Base-by-base conservation (phyloP, 2,888 invertebrate genomes). In the Drosophila planitibia region DNA sequence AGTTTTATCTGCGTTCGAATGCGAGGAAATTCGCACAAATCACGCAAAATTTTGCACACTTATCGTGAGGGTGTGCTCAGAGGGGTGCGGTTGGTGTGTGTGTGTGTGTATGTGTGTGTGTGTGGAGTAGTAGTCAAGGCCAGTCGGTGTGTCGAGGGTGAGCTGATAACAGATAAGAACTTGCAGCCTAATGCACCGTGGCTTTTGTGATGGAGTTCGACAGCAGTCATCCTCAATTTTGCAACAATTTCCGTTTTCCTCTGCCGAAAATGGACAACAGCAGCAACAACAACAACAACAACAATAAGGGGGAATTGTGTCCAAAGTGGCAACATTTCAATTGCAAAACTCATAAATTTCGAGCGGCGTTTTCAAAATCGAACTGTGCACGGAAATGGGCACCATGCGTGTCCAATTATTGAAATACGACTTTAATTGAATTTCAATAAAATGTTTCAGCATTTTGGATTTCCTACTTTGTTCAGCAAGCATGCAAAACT, bases 371-470 rank as follows among this genome's bases (percentile, higher is more conserved):
- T 85, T 75, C 76, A 72, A 85, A 88, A 82, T 80, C 75, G 78
- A 68, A 57, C 58, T 69, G 75, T 70, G 78, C 83, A 87, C 91
- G 91, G 91, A 91, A 91, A 91, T 92, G 92, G 85, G 89, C 77
- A 89, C 91, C 92, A 92, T 91, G 93, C 92, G 91, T 91, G 89
- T 83, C 92, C 91, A 92, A 92, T 92, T 92, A 92, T 92, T 92
- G 92, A 92, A 92, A 92, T 92, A 92, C 92, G 90, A 91, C 86
- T 91, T 91, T 90, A 91, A 91, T 91, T 90, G 91, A 91, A 91
- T 91, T 91, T 90, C 91, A 91, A 91, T 91, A 91, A 91, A 90
- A 91, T 91, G 83, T 86, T 58, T 75, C 73, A 79, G 73, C 73
- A 77, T 77, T 87, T 83, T 79, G 78, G 77, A 83, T 81, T 80